These are phyloP conservation scores for Strigops habroptila DNA, from an alignment of 2,113 vertebrate genomes.

Conservation along the genomic window DNA sequence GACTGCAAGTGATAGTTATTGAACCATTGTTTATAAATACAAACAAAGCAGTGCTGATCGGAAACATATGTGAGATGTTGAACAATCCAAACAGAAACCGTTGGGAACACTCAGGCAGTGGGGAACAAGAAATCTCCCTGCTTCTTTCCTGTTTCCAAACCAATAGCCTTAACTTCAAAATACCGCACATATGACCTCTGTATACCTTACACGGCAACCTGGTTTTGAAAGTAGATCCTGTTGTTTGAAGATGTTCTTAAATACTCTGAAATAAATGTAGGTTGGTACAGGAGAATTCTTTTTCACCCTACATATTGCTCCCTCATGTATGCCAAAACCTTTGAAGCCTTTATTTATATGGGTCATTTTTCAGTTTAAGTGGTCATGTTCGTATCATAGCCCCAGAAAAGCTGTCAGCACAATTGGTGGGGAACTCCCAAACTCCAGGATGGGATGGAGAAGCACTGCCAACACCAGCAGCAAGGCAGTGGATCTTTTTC, in stretches of 20 bases:
- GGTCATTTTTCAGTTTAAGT: not conserved
- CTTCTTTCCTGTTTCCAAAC: not conserved
- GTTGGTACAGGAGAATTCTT: not conserved
- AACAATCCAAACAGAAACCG: not conserved
- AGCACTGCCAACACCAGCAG: not conserved
- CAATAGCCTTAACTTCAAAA: not conserved
- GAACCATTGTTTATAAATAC: not conserved
- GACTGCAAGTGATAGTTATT: not conserved
- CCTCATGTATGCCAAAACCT: not conserved
- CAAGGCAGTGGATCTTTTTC: rapidly evolving
- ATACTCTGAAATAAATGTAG: not conserved
- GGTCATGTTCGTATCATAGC: not conserved
- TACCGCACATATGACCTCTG: not conserved
- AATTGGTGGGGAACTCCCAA: not conserved
- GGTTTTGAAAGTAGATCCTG: not conserved
- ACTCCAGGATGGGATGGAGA: not conserved
- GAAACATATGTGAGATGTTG: not conserved
- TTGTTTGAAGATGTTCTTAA: not conserved
- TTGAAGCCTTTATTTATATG: not conserved
- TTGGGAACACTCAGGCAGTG: not conserved
- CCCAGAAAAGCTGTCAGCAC: not conserved
- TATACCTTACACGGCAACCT: not conserved
- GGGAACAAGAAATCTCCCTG: not conserved
- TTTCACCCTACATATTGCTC: not conserved
- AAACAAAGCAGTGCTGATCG: not conserved